Base-by-base conservation (phyloP, 2,888 invertebrate species). In the Actias luna region DNA sequence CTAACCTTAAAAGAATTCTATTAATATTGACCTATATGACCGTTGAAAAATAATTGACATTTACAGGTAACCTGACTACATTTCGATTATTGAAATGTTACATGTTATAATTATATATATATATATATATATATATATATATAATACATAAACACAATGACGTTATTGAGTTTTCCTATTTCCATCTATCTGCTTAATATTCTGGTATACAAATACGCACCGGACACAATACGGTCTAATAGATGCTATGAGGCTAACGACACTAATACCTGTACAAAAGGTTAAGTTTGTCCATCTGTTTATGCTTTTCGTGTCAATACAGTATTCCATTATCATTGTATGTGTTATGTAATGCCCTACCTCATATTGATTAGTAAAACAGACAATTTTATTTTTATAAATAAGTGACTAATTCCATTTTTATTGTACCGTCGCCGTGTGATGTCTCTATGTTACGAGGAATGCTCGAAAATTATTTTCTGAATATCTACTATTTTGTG, bases 301-400 rank as follows among this genome's bases (percentile, higher is more conserved):
- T 72, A 71, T 63, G 68, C 18, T 63, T 68, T 68, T 69, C 64
- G 64, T 67, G 58, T 68, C 63, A 63, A 64, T 68, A 60, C 71
- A 74, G 75, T 78, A 75, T 78, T 77, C 69, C 63, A 73, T 62
- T 67, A 68, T 69, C 67, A 65, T 39, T 65, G 62, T 31, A 55
- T 65, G 61, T 66, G 58, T 50, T 50, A 25, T 22, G 59, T 42
- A 16, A 29, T 14, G 31, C 18, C 65, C 68, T 79, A 79, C 74
- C 79, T 78, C 76, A 74, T 65, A 68, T 67, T 66, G 69, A 61
- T 67, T 70, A 66, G 65, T 65, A 63, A 58, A 50, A 57, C 60
- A 58, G 52, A 39, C 36, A 29, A 14, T 29, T 39, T 10, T n/a
- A 25, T 52, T 27, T 7, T 35, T 60, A 35, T 29, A 29, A 29